Base-by-base conservation (phyloP, 2,113 vertebrate genomes). In the Aix galericulata region DNA sequence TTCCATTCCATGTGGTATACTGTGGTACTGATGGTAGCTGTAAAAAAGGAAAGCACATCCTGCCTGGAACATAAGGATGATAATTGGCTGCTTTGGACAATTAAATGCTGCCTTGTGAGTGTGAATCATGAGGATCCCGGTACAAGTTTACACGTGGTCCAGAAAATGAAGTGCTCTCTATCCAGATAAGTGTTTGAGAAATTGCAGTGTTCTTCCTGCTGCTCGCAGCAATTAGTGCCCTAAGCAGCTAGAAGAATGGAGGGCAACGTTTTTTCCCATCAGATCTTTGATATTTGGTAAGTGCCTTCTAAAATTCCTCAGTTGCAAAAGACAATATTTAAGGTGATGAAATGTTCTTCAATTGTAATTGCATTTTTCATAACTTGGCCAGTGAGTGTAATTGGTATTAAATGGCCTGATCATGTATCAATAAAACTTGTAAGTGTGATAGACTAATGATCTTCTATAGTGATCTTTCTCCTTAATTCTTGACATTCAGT, bases 231-330 rank as follows among this genome's bases (percentile, higher is more conserved):
- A 20, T 95, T 91, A 78, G 9, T 91, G 69, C 53, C 68, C 64
- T 83, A 86, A 92, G 58, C 71, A 48, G 69, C 29, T 66, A 64
- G 68, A 93, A 93, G 86, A 95, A 84, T 78, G 64, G 80, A 84
- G 83, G 71, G 32, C 34, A 21, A 6, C 2, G 7, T 42, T 78
- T 88, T 58, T 89, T 52, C 0, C 2, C 31, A 46, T 80, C 72
- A 77, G 31, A 38, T 76, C 71, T 88, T 32, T 95, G 74, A 69
- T 87, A 88, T 91, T 87, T 9, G 50, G 66, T 92, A 91, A 94
- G 80, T 94, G n/a, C 29, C 26, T 64, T 93, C 36, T 91, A 60
- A 76, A 93, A 85, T 88, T 64, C 18, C 18, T 59, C 86, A n/a
- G 31, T 71, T 92, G 78, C 6, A 73, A 74, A 83, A 88, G 25